A percentile compares a stretch with the other conserved stretches of the same genome.
phyloP scores from a whole-genome alignment of 2,888 invertebrate species.

The Tolmerus cingulatus region DNA sequence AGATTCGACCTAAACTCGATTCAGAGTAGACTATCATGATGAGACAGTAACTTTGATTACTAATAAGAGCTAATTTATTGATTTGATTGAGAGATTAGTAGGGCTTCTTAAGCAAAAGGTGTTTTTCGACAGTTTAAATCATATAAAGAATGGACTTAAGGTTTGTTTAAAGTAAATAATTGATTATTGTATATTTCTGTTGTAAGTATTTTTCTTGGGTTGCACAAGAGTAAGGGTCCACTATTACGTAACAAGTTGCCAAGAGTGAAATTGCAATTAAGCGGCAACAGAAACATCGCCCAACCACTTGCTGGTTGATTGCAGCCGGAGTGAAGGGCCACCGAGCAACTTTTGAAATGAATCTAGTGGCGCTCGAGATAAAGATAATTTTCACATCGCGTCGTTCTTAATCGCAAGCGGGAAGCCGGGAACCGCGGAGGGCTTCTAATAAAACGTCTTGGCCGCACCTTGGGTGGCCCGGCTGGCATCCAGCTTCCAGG shows the following conservation, averaged over 20 bases:
- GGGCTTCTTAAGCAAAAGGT: too few relatives aligned
- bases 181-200: not conserved
- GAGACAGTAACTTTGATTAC: too few relatives aligned
- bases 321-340: not conserved
- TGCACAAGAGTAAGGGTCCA: not conserved
- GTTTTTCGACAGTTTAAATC: not conserved
- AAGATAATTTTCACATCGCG: constrained; percentile 8
- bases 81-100: too few relatives aligned
- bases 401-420: not conserved
- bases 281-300: not conserved
- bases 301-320: not conserved
- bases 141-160: not conserved
- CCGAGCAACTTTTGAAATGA: not conserved
- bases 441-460: not conserved
- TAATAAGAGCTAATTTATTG: too few relatives aligned
- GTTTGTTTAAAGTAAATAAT: too few relatives aligned
- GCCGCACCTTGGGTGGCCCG: constrained; percentile 1
- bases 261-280: not conserved
- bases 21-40: too few relatives aligned
- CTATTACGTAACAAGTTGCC: not conserved
- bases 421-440: not conserved
- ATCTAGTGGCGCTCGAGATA: constrained; percentile 33
- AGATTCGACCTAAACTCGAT: too few relatives aligned
- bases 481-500: not conserved
- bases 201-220: not conserved